phyloP scores from a whole-genome alignment of 2,888 invertebrate species.

The Margaritifera margaritifera region DNA sequence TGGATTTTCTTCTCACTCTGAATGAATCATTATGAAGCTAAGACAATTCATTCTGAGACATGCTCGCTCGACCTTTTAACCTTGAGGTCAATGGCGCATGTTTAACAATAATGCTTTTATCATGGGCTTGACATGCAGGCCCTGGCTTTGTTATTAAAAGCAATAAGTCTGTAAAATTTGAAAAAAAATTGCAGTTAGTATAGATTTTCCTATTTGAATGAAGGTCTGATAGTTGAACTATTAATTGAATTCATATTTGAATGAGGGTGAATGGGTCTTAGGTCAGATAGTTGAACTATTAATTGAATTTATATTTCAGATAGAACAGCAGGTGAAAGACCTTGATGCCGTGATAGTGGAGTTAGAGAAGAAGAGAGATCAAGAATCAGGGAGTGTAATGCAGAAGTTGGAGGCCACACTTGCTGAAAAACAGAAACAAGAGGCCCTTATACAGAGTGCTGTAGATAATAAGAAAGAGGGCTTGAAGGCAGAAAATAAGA shows the following conservation, averaged over 20 bases:
- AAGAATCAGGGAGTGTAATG: constrained; percentile 81
- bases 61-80: no score
- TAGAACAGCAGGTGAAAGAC: constrained; percentile 74
- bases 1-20: no score
- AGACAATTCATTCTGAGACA: no score
- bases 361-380: constrained; percentile 80
- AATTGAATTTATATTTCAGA: constrained; percentile 60
- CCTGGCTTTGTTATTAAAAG: no score
- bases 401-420: constrained; percentile 79
- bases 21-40: no score
- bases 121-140: no score
- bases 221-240: background rate
- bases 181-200: no score
- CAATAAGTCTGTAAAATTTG: no score
- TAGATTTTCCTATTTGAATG: no score
- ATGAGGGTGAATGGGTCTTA: no score
- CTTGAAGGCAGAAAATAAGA: constrained; percentile 81
- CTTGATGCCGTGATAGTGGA: constrained; percentile 79
- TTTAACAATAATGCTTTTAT: no score
- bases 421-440: constrained; percentile 79
- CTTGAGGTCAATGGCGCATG: no score
- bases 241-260: constrained; percentile 1
- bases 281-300: background rate
- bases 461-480: constrained; percentile 80
- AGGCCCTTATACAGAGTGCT: constrained; percentile 80